phyloP scores from a whole-genome alignment of 2,113 vertebrate genomes.

The Ranitomeya imitator region DNA sequence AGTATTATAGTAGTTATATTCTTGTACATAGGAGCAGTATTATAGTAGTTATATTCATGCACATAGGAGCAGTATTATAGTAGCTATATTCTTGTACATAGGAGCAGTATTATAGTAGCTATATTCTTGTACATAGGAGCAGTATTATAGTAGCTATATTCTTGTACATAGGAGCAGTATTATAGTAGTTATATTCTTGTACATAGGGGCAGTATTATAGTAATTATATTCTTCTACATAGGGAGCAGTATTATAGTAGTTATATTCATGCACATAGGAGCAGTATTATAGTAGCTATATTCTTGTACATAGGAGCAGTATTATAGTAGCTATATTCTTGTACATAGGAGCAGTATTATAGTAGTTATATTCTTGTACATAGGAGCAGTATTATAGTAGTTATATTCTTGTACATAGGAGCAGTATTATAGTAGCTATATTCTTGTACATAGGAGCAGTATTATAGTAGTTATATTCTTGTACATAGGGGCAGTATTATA shows the following conservation, averaged over 20 bases:
- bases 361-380: not conserved
- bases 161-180: not conserved
- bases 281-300: constrained; percentile 1
- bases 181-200: not conserved
- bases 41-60: not conserved
- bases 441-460: not conserved
- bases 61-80: not conserved
- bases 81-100: not conserved
- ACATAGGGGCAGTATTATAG: not conserved
- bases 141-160: constrained; percentile 4
- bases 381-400: not conserved
- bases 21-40: not conserved
- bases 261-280: not conserved
- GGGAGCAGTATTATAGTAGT: not conserved
- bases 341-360: not conserved
- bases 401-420: not conserved
- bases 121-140: not conserved
- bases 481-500: constrained; percentile 11
- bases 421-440: not conserved
- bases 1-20: too few species aligned
- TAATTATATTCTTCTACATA: not conserved
- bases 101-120: not conserved
- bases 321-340: not conserved
- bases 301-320: not conserved
- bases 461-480: constrained; percentile 17